phyloP scores from a whole-genome alignment of 2,113 vertebrate genomes.

The Labeo rohita region DNA sequence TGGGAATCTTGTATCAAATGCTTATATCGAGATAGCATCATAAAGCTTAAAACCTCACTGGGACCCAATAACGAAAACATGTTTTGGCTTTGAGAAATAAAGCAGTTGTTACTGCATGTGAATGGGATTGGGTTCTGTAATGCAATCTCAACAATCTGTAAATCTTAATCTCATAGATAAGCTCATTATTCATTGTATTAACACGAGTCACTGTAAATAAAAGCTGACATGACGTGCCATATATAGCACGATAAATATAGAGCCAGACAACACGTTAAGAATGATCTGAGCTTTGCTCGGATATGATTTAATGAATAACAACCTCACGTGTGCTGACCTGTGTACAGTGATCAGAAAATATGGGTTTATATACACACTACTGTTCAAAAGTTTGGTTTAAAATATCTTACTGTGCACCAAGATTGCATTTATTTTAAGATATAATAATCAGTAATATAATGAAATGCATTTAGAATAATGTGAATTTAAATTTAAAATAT shows the following conservation, averaged over 20 bases:
- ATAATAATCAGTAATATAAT: not conserved
- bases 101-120: not conserved
- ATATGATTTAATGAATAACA: not conserved
- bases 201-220: slow-evolving; percentile 53
- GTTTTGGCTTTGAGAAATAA: not conserved
- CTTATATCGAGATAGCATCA: not conserved
- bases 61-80: not conserved
- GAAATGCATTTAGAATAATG: not conserved
- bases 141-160: slow-evolving; percentile 30
- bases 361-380: not conserved
- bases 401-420: not conserved
- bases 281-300: not conserved
- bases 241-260: slow-evolving; percentile 57
- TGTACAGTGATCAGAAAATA: not conserved
- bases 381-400: not conserved
- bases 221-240: slow-evolving; percentile 52
- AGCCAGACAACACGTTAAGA: slow-evolving; percentile 34
- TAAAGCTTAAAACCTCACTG: not conserved
- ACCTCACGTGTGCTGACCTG: slow-evolving; percentile 5
- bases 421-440: not conserved
- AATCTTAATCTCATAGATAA: slow-evolving; percentile 60
- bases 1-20: not conserved
- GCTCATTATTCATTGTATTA: slow-evolving; percentile 66
- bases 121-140: slow-evolving; percentile 9
- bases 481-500: not conserved